Conservation (phyloP, 1,140 invertebrate species). For the Lutraria rhynchaena region DNA sequence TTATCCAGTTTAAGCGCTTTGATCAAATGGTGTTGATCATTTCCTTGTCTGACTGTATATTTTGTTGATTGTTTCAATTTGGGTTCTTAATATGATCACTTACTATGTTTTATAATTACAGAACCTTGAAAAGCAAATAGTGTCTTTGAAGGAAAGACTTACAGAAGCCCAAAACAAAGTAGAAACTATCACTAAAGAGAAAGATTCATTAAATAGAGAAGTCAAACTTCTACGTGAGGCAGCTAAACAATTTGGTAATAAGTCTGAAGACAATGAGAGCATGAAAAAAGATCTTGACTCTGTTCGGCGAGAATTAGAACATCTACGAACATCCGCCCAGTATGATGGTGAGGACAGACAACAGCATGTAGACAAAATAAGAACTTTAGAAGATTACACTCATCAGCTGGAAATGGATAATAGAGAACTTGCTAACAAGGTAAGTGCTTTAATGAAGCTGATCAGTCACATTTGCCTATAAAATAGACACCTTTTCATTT, state of each 20-base stretch:
- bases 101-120: conserved; percentile 50
- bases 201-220: conserved; percentile 43
- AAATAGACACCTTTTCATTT: too few relatives aligned
- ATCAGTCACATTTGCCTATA: too few relatives aligned
- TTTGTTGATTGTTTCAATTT: too few relatives aligned
- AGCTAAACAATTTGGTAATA: conserved; percentile 53
- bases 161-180: conserved; percentile 58
- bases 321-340: conserved; percentile 64
- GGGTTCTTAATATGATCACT: too few relatives aligned
- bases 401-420: conserved; percentile 76
- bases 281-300: conserved; percentile 67
- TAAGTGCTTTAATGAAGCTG: conserved; percentile 52
- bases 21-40: too few relatives aligned
- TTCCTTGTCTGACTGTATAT: too few relatives aligned
- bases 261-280: conserved; percentile 59
- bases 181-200: conserved; percentile 54
- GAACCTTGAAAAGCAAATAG: conserved; percentile 68
- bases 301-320: conserved; percentile 62
- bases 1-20: too few relatives aligned
- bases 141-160: conserved; percentile 62
- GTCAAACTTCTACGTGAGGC: conserved; percentile 53
- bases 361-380: conserved; percentile 71
- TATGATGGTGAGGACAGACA: conserved; percentile 72
- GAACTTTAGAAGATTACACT: conserved; percentile 69
- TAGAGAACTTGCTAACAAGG: conserved; percentile 75